A percentile compares a stretch with the other conserved stretches of the same genome.
phyloP scores from a whole-genome alignment of 2,888 invertebrate genomes.

The Rhabditoides inermis region DNA sequence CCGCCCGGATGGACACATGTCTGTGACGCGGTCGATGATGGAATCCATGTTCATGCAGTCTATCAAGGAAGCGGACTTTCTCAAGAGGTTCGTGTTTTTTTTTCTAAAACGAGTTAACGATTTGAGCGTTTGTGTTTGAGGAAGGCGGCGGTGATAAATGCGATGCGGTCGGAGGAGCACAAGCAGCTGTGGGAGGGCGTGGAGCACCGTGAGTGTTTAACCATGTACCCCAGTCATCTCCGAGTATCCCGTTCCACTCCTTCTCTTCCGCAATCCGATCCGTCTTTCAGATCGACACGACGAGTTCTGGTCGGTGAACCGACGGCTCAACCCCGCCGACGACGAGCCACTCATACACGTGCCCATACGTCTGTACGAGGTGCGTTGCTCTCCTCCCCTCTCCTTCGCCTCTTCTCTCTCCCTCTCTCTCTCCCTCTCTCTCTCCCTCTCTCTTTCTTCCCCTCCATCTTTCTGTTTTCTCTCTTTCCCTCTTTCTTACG shows the following conservation, averaged over 20 bases:
- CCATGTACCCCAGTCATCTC: too few relatives aligned
- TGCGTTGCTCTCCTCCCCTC: not conserved
- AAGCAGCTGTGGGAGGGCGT: conserved; percentile 89
- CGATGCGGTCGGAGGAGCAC: conserved; percentile 76
- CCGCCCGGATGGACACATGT: conserved; percentile 5
- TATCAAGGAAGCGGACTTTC: conserved; percentile 92
- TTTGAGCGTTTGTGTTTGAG: not conserved
- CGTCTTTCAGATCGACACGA: conserved; percentile 79
- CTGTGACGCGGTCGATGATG: conserved; percentile 69
- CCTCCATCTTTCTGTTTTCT: not conserved
- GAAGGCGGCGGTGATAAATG: conserved; percentile 50
- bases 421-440: not conserved
- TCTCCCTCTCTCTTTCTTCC: not conserved
- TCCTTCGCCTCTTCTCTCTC: not conserved
- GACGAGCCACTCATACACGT: conserved; percentile 76
- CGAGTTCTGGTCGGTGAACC: conserved; percentile 95
- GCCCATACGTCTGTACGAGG: conserved; percentile 68
- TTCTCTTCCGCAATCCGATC: conserved; percentile 4
- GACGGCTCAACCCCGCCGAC: conserved; percentile 69
- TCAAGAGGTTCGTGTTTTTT: conserved; percentile 67
- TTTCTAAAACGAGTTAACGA: not conserved
- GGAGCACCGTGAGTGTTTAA: conserved; percentile 71
- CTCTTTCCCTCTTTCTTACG: not conserved
- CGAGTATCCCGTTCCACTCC: too few relatives aligned
- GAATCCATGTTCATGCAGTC: conserved; percentile 88